Percentiles rank a stretch among this genome's conserved stretches.
Evolutionary conservation across 2,888 invertebrate genomes (phyloP).

Genomic region (Malthinus seriepunctatus): DNA sequence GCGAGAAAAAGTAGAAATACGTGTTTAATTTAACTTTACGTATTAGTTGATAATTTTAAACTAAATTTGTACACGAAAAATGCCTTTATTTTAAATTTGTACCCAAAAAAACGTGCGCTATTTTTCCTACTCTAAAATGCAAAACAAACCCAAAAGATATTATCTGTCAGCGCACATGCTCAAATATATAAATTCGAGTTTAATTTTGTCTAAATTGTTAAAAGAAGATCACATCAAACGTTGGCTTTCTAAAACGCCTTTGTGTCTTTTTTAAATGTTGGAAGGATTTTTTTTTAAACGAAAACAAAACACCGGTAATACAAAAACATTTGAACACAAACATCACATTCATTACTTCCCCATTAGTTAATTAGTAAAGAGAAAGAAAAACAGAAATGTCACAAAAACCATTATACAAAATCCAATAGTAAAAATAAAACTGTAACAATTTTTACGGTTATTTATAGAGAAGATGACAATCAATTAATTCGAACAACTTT

Average conservation of each 20-base stretch:
- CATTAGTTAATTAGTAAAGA: constrained; percentile 23
- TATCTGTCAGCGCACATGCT: constrained; percentile 13
- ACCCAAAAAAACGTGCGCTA: constrained; percentile 7
- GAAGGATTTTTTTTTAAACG: constrained; percentile 3
- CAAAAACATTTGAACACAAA: constrained; percentile 18
- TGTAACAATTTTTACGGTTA: background rate
- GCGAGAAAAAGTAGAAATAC: constrained; percentile 18
- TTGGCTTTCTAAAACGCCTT: constrained; percentile 17
- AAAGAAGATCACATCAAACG: constrained; percentile 11
- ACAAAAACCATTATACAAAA: constrained; percentile 20
- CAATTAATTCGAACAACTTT: too few relatives aligned
- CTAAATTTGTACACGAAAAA: constrained; percentile 17
- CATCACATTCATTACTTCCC: constrained; percentile 24
- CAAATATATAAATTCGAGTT: constrained; percentile 10
- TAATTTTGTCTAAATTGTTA: constrained; percentile 14
- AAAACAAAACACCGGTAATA: constrained; percentile 10
- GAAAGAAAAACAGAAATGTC: constrained; percentile 19
- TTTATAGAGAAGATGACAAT: background rate
- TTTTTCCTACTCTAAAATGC: background rate
- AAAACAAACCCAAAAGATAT: constrained; percentile 8
- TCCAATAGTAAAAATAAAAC: constrained; percentile 12
- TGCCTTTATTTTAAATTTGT: constrained; percentile 17
- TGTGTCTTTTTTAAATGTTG: constrained; percentile 3
- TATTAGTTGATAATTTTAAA: constrained; percentile 14
- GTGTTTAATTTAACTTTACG: constrained; percentile 21